These are phyloP conservation scores for Drymodes brunneopygia DNA, from an alignment of 2,113 vertebrate species.

Conservation along the genomic window DNA sequence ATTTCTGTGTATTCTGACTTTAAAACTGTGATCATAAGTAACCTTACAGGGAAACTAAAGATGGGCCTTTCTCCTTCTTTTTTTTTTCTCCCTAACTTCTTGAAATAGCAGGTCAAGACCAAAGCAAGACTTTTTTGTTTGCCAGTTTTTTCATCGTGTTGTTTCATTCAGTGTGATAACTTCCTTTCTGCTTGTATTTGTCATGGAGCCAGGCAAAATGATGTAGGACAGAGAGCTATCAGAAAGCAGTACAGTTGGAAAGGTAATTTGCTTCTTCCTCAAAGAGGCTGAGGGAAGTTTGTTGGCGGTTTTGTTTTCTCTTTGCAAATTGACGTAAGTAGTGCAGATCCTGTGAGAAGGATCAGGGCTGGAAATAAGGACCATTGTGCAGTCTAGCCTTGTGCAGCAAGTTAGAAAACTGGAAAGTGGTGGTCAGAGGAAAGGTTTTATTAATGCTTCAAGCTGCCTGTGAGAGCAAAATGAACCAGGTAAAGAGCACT, in stretches of 20 bases:
- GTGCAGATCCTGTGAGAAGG: constrained; percentile 10
- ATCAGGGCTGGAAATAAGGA: neutral
- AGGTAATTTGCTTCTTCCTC: neutral
- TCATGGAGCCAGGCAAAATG: neutral
- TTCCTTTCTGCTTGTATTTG: neutral
- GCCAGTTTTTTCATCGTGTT: neutral
- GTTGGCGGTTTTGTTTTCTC: neutral
- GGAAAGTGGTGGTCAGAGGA: neutral
- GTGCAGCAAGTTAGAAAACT: neutral
- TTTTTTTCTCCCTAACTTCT: neutral
- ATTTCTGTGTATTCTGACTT: neutral
- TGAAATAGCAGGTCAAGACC: neutral
- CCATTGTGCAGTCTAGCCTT: neutral
- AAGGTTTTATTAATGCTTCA: neutral
- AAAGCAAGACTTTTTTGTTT: neutral
- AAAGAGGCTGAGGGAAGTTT: neutral
- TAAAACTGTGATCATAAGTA: neutral
- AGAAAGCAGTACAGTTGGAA: neutral
- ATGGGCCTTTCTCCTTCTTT: neutral
- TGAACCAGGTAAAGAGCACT: neutral
- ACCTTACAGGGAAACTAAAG: neutral
- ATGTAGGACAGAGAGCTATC: neutral
- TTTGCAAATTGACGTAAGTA: neutral
- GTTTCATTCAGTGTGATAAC: neutral
- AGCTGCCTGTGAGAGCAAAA: neutral